These are phyloP conservation scores for Ophioderma brevispina DNA, from an alignment of 35 echinoderm and acorn worm genomes.

Conservation along the genomic window DNA sequence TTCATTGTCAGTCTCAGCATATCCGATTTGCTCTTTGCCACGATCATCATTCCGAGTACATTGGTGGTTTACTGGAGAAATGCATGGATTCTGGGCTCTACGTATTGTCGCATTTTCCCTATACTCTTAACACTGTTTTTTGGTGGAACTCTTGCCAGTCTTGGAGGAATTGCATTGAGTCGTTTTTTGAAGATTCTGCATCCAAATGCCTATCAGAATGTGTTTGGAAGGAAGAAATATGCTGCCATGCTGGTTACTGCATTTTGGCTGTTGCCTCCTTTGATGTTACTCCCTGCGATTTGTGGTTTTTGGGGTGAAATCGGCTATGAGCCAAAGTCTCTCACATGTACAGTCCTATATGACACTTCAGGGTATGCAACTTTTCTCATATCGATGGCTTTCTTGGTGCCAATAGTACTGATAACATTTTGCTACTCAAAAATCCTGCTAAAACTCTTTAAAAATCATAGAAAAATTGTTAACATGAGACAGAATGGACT, in stretches of 20 bases:
- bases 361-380: conserved; percentile 23
- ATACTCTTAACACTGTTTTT: conserved; percentile 35
- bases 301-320: conserved; percentile 42
- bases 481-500: neutral
- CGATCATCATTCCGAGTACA: conserved; percentile 33
- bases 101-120: conserved; percentile 34
- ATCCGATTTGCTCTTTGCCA: conserved; percentile 35
- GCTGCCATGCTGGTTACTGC: neutral
- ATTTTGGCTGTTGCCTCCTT: conserved; percentile 34
- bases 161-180: conserved; percentile 37
- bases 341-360: conserved; percentile 43
- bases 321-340: conserved; percentile 38
- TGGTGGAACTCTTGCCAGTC: conserved; percentile 31
- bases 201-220: conserved; percentile 1
- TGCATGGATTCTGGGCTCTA: conserved; percentile 43
- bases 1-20: conserved; percentile 50
- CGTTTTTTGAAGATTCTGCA: conserved; percentile 52
- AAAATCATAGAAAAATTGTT: conserved; percentile 21
- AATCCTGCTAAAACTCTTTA: conserved; percentile 29
- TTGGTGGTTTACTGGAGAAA: conserved; percentile 27
- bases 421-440: conserved; percentile 31
- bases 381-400: conserved; percentile 34
- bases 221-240: conserved; percentile 22
- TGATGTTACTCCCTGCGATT: conserved; percentile 49
- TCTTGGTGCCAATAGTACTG: conserved; percentile 23